A percentile compares a stretch with the other conserved stretches of the same genome.
These are phyloP conservation scores for Yponomeuta sedellus DNA, from an alignment of 2,888 invertebrate genomes.

Conservation along the genomic window DNA sequence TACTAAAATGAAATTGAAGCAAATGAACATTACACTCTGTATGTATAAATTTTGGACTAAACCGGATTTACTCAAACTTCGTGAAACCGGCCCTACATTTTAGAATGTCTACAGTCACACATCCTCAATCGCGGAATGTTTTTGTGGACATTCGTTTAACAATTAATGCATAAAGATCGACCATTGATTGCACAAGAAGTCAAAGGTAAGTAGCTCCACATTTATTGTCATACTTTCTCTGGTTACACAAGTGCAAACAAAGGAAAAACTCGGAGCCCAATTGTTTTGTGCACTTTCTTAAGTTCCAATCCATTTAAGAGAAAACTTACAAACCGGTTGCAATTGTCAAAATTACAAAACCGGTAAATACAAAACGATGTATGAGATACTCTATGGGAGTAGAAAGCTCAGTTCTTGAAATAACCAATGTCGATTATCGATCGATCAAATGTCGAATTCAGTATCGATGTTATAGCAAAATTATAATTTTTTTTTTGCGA, in stretches of 20 bases:
- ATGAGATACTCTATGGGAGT: too few relatives aligned
- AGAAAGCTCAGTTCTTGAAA: too few relatives aligned
- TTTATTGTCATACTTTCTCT: background rate
- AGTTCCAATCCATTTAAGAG: background rate
- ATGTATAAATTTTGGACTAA: too few relatives aligned
- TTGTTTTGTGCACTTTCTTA: background rate
- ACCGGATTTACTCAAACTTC: too few relatives aligned
- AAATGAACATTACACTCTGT: too few relatives aligned
- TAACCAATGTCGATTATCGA: too few relatives aligned
- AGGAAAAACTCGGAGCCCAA: background rate
- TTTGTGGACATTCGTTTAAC: background rate
- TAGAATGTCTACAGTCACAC: background rate
- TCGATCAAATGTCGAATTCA: too few relatives aligned
- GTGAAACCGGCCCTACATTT: background rate
- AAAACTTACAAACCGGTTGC: background rate
- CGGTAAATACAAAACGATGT: too few relatives aligned
- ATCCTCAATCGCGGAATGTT: background rate
- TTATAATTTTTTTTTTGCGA: too few relatives aligned
- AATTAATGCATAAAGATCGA: background rate
- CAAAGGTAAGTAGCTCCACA: background rate
- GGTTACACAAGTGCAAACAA: background rate
- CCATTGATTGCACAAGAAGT: background rate
- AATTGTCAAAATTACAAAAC: too few relatives aligned
- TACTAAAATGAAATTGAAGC: too few relatives aligned
- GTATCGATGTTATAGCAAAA: too few relatives aligned